These are phyloP conservation scores for Vanessa cardui DNA, from an alignment of 2,888 invertebrate species.

Conservation along the genomic window DNA sequence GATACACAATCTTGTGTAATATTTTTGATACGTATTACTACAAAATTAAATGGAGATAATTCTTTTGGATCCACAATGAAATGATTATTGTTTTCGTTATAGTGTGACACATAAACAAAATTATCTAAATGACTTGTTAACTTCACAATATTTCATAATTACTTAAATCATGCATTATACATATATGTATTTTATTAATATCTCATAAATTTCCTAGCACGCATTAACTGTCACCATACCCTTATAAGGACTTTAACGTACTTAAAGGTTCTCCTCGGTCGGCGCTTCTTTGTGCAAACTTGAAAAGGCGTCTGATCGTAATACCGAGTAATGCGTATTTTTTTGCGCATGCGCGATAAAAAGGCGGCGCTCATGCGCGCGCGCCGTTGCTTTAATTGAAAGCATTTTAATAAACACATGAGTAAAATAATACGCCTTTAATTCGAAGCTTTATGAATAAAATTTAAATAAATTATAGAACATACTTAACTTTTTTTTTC, in stretches of 20 bases:
- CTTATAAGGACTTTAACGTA: constrained; percentile 49
- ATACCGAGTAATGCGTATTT: constrained; percentile 63
- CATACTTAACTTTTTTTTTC: not conserved
- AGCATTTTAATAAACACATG: constrained; percentile 33
- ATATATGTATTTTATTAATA: not conserved
- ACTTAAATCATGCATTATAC: too few relatives aligned
- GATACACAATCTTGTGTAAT: too few relatives aligned
- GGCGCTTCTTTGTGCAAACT: constrained; percentile 62
- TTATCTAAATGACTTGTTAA: too few relatives aligned
- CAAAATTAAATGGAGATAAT: too few relatives aligned
- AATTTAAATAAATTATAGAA: constrained; percentile 1
- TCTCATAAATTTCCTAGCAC: constrained; percentile 27
- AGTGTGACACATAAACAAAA: too few relatives aligned
- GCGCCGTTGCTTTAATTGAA: constrained; percentile 40
- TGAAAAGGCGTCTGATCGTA: constrained; percentile 64
- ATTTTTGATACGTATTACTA: too few relatives aligned
- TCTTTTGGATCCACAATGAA: too few relatives aligned
- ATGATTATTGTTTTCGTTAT: too few relatives aligned
- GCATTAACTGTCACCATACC: constrained; percentile 47
- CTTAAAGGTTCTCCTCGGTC: constrained; percentile 54
- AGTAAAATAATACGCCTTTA: constrained; percentile 30
- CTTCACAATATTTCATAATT: too few relatives aligned
- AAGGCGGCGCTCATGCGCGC: constrained; percentile 59
- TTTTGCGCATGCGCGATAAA: constrained; percentile 65
- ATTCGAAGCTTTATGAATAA: not conserved